Base-by-base conservation (phyloP, 1,140 invertebrate species). In the Cherax quadricarinatus region DNA sequence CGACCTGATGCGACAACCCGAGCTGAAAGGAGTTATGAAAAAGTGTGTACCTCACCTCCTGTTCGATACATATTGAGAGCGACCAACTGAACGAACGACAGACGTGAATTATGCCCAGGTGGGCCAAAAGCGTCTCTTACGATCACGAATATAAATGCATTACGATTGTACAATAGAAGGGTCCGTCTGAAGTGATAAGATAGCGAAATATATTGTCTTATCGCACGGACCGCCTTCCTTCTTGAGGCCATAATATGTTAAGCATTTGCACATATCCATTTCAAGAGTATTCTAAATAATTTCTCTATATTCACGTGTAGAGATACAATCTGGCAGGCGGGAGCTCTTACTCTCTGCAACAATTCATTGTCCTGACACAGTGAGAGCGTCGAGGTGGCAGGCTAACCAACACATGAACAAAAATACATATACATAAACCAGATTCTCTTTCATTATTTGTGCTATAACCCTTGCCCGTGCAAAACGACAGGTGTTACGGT, bases 1-100 rank as follows among this genome's bases (percentile, higher is more conserved):
- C 49, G 78, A 81, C 78, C 30, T n/a, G 79, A 62, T 53, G 51
- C 41, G 88, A 75, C 70, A 30, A 24, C 70, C 30, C n/a, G 70
- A n/a, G 70, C 9, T 4, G 7, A 30, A 75, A 75, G 70, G 70
- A 75, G 70, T 75, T 75, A 75, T 75, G 70, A 75, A 75, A 75
- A 75, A 75, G 30, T 24, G 70, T 75, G n/a, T 75, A 75, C 21
- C 21, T 75, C 70, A 30, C 70, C 70, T n/a, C n/a, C 6, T 75
- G n/a, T 7, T 9, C 70, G n/a, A 75, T 75, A 75, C 24, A 9
- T 30, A 24, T 75, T 75, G 70, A 75, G 70, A 75, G n/a, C 16
- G 7, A 75, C 70, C 70, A 75, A 75, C 30, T 75, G 70, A 30
- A 75, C 24, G 70, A 75, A 7, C 70, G 7, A 30, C 24, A 75